These are phyloP conservation scores for Trogon melanurus DNA, from an alignment of 2,113 vertebrate genomes.

Conservation along the genomic window DNA sequence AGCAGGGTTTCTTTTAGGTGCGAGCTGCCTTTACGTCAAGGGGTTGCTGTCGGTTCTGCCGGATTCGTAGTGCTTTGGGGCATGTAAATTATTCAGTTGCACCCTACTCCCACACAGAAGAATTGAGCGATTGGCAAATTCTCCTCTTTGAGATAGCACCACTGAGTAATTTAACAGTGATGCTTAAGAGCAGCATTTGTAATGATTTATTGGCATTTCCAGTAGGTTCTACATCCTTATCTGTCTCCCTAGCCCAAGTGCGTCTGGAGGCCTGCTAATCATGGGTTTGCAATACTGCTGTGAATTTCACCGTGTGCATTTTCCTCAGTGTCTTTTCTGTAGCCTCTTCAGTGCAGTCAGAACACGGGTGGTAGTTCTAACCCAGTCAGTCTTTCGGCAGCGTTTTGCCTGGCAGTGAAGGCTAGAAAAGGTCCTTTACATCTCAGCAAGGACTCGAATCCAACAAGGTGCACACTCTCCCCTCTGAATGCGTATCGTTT, in stretches of 20 bases:
- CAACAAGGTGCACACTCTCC: background rate
- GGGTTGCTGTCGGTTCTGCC: background rate
- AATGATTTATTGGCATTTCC: background rate
- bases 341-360: background rate
- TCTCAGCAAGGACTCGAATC: background rate
- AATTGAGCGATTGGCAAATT: background rate
- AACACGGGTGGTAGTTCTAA: background rate
- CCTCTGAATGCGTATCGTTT: accelerated
- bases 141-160: background rate
- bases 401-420: background rate
- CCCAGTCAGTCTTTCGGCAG: background rate
- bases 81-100: background rate
- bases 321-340: background rate
- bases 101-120: background rate
- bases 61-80: background rate
- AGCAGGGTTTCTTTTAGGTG: background rate
- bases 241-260: background rate
- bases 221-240: background rate
- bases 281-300: accelerated
- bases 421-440: background rate
- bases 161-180: background rate
- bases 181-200: background rate
- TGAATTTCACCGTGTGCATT: background rate
- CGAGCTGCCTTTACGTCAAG: background rate
- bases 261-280: background rate